phyloP scores from a whole-genome alignment of 2,888 invertebrate species.

The Yponomeuta evonymella region DNA sequence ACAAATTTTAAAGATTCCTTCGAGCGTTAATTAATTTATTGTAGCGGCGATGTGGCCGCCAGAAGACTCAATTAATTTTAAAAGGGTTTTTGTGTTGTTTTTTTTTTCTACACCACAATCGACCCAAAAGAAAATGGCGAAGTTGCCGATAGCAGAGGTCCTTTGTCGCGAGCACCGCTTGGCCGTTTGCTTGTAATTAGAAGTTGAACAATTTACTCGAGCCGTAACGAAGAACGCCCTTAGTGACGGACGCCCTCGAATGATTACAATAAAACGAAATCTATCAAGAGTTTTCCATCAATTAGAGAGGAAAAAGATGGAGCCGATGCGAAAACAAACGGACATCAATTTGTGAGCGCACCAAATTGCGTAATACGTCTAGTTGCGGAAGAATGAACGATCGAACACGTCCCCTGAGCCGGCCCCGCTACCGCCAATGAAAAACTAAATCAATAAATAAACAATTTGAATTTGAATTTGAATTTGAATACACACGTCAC shows the following conservation, averaged over 20 bases:
- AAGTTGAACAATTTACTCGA: slow-evolving; percentile 59
- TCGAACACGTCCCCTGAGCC: slow-evolving; percentile 20
- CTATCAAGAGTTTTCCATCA: slow-evolving; percentile 8
- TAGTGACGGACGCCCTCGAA: slow-evolving; percentile 6
- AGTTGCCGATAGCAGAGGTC: slow-evolving; percentile 45
- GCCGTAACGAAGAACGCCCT: slow-evolving; percentile 28
- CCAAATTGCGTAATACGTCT: background rate
- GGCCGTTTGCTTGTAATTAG: slow-evolving; percentile 60
- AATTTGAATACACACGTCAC: slow-evolving; percentile 76
- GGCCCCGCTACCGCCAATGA: slow-evolving; percentile 47
- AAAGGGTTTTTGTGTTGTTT: slow-evolving; percentile 76
- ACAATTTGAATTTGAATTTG: too few species aligned
- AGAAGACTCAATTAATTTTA: slow-evolving; percentile 77
- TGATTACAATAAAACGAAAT: slow-evolving; percentile 11
- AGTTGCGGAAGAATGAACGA: slow-evolving; percentile 4
- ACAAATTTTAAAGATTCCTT: slow-evolving; percentile 73
- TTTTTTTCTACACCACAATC: slow-evolving; percentile 49
- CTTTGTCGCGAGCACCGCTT: slow-evolving; percentile 54
- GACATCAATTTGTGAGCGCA: background rate
- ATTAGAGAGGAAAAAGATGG: slow-evolving; percentile 1
- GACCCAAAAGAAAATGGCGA: slow-evolving; percentile 55
- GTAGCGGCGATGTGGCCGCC: slow-evolving; percentile 70
- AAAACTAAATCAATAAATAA: slow-evolving; percentile 74
- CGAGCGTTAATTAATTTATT: slow-evolving; percentile 75
- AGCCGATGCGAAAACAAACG: slow-evolving; percentile 6